These are phyloP conservation scores for Amaurobius ferox DNA, from an alignment of 2,888 invertebrate genomes.

Conservation along the genomic window DNA sequence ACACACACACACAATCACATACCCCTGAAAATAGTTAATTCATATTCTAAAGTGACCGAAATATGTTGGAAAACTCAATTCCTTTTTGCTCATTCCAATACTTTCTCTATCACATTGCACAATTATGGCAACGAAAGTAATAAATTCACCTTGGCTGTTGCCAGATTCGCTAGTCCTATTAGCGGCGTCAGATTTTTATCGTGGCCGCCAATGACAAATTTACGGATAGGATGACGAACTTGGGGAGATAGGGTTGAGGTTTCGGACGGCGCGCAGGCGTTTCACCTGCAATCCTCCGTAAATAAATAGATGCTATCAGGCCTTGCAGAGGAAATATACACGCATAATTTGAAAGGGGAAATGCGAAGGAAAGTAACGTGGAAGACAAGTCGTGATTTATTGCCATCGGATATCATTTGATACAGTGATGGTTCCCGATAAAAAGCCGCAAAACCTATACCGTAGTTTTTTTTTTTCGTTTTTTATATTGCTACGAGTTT, in stretches of 20 bases:
- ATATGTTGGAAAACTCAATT: too few relatives aligned
- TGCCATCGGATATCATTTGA: neutral
- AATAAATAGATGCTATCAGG: slow-evolving; percentile 1
- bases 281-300: neutral
- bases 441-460: neutral
- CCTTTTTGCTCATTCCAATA: too few relatives aligned
- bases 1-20: too few relatives aligned
- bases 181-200: neutral
- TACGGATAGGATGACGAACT: neutral
- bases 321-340: neutral
- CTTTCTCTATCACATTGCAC: too few relatives aligned
- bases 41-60: too few relatives aligned
- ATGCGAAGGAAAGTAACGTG: neutral
- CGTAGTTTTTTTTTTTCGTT: neutral
- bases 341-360: neutral
- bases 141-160: too few relatives aligned
- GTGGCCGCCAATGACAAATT: neutral
- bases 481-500: too few relatives aligned
- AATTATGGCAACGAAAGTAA: too few relatives aligned
- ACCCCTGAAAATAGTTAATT: too few relatives aligned
- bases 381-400: neutral
- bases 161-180: neutral
- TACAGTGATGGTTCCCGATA: neutral
- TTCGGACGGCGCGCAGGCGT: neutral
- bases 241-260: neutral